Evolutionary conservation across 2,113 vertebrate genomes (phyloP), one percentile per base, ranked within the genome.

Genomic region (Isichthys henryi): DNA sequence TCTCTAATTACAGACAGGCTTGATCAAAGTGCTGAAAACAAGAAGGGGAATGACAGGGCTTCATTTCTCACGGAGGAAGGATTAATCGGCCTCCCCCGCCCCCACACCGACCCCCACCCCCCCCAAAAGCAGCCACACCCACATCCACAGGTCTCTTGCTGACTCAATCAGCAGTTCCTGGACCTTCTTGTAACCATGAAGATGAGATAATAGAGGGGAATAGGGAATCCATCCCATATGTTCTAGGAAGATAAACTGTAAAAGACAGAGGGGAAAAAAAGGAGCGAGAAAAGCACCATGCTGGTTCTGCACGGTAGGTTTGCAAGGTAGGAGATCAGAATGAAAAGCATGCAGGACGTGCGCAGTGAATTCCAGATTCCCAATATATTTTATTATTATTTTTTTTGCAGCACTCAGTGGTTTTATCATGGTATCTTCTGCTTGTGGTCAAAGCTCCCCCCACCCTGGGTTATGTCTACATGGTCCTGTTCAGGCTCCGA

Each of bases 21-120:
- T 90, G 90, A 90, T 88, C 90, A 90, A 90, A 90, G 89, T 21
- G 17, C 31, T 48, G 17, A 19, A 19, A 62, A 35, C 23, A 39
- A 9, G 58, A 35, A 10, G 31, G 11, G 23, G 46, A 31, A 56
- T 10, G 31, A 88, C 92, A 91, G 90, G 93, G 89, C 88, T 93
- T 93, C 90, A 94, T 94, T 94, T 94, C 93, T 94, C 94, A 94
- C 92, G 92, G 93, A 77, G 91, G 10, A 74, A 88, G 93, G 93
- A 95, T 95, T 95, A 95, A 95, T 94, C 90, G 91, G 89, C 56
- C 46, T 39, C 74, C 31, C 6, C 31, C 74, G 0, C 70, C 70
- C n/a, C 10, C 10, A 2, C 70, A 1, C 70, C 11, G 39, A 39
- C 15, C 35, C 27, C 74, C n/a, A n/a, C 27, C 70, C 3, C 3